phyloP scores from a whole-genome alignment of 2,797 vertebrate species.

The Oreortyx pictus region DNA sequence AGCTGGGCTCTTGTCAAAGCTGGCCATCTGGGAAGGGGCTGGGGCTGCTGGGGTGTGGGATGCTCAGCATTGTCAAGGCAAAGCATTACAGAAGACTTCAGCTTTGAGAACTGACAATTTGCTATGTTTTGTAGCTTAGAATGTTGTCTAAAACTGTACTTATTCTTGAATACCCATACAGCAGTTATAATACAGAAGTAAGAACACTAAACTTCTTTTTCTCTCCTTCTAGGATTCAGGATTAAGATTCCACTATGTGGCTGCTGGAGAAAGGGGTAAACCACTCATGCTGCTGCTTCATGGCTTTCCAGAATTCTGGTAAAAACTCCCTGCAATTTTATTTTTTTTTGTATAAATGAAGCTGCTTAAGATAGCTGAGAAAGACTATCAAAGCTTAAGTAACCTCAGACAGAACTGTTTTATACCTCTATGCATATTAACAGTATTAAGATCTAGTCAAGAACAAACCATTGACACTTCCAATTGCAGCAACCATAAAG shows the following conservation, averaged over 20 bases:
- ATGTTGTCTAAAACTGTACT: background rate
- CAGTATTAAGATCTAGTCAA: background rate
- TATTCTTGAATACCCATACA: background rate
- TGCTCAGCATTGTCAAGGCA: background rate
- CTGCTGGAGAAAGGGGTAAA: conserved; percentile 95
- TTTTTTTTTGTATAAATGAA: background rate
- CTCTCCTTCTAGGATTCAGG: conserved; percentile 89
- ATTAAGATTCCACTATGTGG: conserved; percentile 97
- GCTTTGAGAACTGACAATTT: background rate
- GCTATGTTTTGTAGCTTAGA: background rate
- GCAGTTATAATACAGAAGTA: background rate
- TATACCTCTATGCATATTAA: background rate
- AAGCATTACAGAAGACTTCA: background rate
- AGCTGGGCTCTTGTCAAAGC: background rate
- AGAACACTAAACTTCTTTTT: conserved; percentile 1
- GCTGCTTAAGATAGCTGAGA: background rate
- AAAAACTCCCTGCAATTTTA: conserved; percentile 50
- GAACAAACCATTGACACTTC: background rate
- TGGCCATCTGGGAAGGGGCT: background rate
- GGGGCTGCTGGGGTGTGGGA: background rate
- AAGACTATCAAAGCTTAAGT: background rate
- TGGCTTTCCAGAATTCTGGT: conserved; percentile 99
- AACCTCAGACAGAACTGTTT: background rate
- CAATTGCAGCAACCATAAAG: background rate
- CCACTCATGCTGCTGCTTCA: conserved; percentile 97